Percentiles rank a stretch among this genome's conserved stretches.
These are phyloP conservation scores for Lichenostomus cassidix DNA, from an alignment of 2,113 vertebrate species.

Conservation along the genomic window DNA sequence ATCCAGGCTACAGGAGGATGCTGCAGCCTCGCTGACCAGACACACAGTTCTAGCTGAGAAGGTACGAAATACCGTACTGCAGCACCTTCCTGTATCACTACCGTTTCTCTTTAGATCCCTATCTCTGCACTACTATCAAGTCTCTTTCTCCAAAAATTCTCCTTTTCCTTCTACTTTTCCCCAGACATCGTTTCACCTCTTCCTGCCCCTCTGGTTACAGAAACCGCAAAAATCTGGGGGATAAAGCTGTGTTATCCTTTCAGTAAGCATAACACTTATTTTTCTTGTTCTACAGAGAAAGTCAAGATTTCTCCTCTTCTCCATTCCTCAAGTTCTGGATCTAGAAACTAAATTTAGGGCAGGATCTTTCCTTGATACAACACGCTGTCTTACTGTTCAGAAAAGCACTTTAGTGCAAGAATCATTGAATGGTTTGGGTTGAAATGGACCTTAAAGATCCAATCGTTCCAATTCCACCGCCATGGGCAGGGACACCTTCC, in stretches of 20 bases:
- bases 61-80: fast-evolving
- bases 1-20: not conserved
- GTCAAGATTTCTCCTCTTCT: not conserved
- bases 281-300: not conserved
- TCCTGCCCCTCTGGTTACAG: not conserved
- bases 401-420: not conserved
- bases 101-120: not conserved
- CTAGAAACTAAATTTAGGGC: not conserved
- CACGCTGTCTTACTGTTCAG: too few relatives aligned
- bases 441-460: not conserved
- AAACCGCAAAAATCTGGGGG: fast-evolving
- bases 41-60: not conserved
- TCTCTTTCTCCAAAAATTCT: not conserved
- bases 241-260: not conserved
- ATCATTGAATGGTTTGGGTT: fast-evolving
- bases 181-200: not conserved
- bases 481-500: not conserved
- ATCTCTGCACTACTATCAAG: fast-evolving
- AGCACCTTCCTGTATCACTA: not conserved
- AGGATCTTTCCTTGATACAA: not conserved
- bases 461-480: not conserved
- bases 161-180: not conserved
- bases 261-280: not conserved
- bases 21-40: not conserved
- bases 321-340: not conserved